A percentile compares a stretch with the other conserved stretches of the same genome.
Conservation (phyloP, 2,888 invertebrate species). For the Euspilapteryx auroguttella region DNA sequence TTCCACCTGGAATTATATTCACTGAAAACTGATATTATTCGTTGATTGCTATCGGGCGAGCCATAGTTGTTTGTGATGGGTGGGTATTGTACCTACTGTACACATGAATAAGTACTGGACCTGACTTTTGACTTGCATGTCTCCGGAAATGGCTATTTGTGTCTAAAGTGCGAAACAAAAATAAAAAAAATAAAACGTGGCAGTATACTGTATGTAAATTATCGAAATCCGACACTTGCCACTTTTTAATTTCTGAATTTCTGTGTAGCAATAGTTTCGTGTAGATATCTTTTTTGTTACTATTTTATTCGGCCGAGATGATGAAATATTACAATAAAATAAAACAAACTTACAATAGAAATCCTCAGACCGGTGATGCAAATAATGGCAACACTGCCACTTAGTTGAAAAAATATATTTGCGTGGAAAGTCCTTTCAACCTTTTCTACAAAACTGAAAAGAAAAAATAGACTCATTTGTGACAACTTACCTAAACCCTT, state of each 20-base stretch:
- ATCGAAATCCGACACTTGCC: background rate
- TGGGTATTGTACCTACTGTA: too few species aligned
- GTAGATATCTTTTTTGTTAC: background rate
- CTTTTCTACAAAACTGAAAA: constrained; percentile 37
- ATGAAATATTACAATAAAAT: background rate
- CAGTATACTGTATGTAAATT: background rate
- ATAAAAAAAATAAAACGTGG: background rate
- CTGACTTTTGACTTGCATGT: too few species aligned
- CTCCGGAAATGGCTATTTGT: too few species aligned
- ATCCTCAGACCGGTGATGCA: constrained; percentile 44
- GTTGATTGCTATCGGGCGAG: too few species aligned
- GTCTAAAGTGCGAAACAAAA: too few species aligned
- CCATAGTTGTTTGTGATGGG: too few species aligned
- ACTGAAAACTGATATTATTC: too few species aligned
- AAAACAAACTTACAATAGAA: constrained; percentile 21
- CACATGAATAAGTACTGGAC: too few species aligned
- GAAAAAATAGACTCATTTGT: too few species aligned
- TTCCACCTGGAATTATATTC: constrained; percentile 18
- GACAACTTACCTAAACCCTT: too few species aligned
- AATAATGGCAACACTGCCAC: constrained; percentile 46
- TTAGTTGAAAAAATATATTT: constrained; percentile 54
- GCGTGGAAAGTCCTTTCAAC: constrained; percentile 50
- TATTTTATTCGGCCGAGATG: background rate
- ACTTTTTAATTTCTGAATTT: background rate
- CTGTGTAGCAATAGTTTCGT: background rate